These are phyloP conservation scores for Lipophrys pholis DNA, from an alignment of 2,113 vertebrate genomes.

Conservation along the genomic window DNA sequence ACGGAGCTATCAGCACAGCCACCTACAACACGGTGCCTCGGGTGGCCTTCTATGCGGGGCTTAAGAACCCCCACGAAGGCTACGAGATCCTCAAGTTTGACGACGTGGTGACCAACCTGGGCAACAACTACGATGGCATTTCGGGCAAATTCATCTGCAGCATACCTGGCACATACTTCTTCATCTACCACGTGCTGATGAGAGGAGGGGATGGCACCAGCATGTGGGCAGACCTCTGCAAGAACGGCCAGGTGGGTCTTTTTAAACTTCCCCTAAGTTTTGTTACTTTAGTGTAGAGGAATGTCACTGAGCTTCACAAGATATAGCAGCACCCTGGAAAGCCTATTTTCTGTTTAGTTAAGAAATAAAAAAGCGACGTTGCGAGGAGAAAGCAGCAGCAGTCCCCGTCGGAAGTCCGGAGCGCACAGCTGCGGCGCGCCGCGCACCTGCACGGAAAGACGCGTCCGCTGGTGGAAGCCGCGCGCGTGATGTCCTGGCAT, in stretches of 20 bases:
- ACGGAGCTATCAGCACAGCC: constrained; percentile 95
- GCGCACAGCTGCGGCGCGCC: constrained; percentile 73
- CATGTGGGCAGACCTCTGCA: constrained; percentile 99
- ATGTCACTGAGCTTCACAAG: too few species aligned
- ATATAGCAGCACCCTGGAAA: too few species aligned
- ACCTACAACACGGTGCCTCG: constrained; percentile 94
- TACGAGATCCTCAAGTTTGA: constrained; percentile 99
- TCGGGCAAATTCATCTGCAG: constrained; percentile 97
- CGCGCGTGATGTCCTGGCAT: constrained; percentile 64
- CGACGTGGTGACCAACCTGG: constrained; percentile 98
- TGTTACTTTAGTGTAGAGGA: not conserved
- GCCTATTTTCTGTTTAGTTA: too few species aligned
- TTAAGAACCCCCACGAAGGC: constrained; percentile 98
- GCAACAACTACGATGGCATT: constrained; percentile 97
- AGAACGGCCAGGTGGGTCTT: constrained; percentile 95
- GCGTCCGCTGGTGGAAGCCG: constrained; percentile 55
- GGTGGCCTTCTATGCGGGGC: constrained; percentile 97
- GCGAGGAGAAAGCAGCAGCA: constrained; percentile 37
- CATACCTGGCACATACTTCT: constrained; percentile 97
- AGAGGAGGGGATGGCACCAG: constrained; percentile 97
- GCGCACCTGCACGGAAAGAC: constrained; percentile 60
- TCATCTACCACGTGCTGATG: constrained; percentile 99
- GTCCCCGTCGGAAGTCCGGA: constrained; percentile 38
- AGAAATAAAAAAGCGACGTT: constrained; percentile 29
- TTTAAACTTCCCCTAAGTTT: constrained; percentile 37